Evolutionary conservation across 2,888 invertebrate species (phyloP).

Genomic region (Macrophya annulata): DNA sequence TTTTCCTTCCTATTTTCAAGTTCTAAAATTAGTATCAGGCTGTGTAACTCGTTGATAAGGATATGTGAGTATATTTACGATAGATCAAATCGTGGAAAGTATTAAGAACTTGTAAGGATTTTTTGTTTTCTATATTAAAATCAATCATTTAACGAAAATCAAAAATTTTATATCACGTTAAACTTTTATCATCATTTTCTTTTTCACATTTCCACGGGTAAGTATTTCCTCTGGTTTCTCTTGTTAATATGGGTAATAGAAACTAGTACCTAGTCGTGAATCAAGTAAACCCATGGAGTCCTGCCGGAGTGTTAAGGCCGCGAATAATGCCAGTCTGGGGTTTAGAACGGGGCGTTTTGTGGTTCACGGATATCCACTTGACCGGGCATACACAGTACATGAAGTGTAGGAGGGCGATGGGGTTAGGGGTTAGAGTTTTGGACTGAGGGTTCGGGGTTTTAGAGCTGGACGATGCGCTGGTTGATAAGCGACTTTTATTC

Average conservation of each 20-base stretch:
- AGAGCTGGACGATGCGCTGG: conserved; percentile 1
- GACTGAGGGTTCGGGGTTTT: background rate
- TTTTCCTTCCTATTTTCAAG: too few relatives aligned
- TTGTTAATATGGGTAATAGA: conserved; percentile 31
- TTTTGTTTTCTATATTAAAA: background rate
- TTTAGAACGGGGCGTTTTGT: conserved; percentile 25
- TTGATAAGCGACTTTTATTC: conserved; percentile 53
- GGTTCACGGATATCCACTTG: conserved; percentile 46
- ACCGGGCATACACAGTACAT: background rate
- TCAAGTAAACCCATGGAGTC: conserved; percentile 16
- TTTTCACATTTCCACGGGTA: background rate
- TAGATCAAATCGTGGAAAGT: background rate
- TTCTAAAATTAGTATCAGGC: background rate
- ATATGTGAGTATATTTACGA: background rate
- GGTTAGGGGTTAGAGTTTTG: background rate
- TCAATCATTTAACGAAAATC: background rate
- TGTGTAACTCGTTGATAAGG: conserved; percentile 20
- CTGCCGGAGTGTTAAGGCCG: background rate
- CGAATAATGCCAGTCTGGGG: conserved; percentile 7
- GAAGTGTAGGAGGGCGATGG: background rate
- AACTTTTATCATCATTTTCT: background rate
- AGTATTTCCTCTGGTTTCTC: background rate
- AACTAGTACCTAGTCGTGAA: conserved; percentile 34
- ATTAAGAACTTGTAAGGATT: too few relatives aligned
- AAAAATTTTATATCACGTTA: background rate